A percentile compares a stretch with the other conserved stretches of the same genome.
phyloP scores from a whole-genome alignment of 2,888 invertebrate species.

The Lomographa bimaculata region DNA sequence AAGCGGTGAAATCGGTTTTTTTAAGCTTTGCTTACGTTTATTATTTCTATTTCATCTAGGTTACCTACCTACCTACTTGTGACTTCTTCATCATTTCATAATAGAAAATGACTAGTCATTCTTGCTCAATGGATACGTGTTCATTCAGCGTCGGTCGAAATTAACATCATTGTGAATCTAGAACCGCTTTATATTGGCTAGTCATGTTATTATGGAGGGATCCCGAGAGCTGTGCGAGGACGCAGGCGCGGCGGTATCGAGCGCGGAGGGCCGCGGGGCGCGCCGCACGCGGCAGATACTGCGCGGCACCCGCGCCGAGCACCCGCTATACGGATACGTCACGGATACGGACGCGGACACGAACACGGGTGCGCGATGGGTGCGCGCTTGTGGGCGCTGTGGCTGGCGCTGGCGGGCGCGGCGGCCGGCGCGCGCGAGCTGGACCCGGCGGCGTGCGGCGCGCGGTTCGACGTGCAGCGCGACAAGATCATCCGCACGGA shows the following conservation, averaged over 20 bases:
- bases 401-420: slow-evolving; percentile 44
- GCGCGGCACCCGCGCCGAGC: slow-evolving; percentile 1
- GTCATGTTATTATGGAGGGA: too few relatives aligned
- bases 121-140: too few relatives aligned
- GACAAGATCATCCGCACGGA: slow-evolving; percentile 96
- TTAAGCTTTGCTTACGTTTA: too few relatives aligned
- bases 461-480: slow-evolving; percentile 92
- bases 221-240: slow-evolving; percentile 13
- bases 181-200: too few relatives aligned
- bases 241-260: slow-evolving; percentile 57
- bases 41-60: too few relatives aligned
- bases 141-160: too few relatives aligned
- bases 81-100: too few relatives aligned
- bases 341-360: too few relatives aligned
- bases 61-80: too few relatives aligned
- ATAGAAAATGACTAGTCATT: too few relatives aligned
- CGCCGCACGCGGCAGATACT: slow-evolving; percentile 3
- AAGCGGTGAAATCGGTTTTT: too few relatives aligned
- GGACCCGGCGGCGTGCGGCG: slow-evolving; percentile 87
- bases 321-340: neutral
- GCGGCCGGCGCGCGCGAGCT: slow-evolving; percentile 73
- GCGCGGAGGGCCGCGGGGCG: slow-evolving; percentile 20
- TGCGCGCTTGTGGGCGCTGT: slow-evolving; percentile 46
- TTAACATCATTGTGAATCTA: too few relatives aligned
- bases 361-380: slow-evolving; percentile 26